phyloP scores from a whole-genome alignment of 2,797 vertebrate species.

The Harpagifer antarcticus region DNA sequence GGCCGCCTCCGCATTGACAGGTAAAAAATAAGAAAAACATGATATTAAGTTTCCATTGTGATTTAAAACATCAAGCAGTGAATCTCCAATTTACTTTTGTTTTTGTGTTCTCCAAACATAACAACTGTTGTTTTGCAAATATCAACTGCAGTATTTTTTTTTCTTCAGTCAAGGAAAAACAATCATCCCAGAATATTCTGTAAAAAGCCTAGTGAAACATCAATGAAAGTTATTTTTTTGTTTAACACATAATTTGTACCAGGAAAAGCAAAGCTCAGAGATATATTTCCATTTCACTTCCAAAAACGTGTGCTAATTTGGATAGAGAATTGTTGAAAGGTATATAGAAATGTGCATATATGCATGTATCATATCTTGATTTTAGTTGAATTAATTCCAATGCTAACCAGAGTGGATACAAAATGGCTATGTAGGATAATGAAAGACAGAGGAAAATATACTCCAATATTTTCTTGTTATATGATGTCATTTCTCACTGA shows the following conservation, averaged over 20 bases:
- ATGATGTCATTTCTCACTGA: conserved; percentile 18
- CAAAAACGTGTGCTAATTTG: conserved; percentile 55
- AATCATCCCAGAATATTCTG: conserved; percentile 26
- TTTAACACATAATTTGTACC: conserved; percentile 29
- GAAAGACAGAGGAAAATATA: background rate
- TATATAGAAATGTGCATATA: conserved; percentile 27
- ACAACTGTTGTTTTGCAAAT: conserved; percentile 10
- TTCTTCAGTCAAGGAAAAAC: conserved; percentile 17
- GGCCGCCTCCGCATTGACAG: background rate
- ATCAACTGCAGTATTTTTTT: background rate
- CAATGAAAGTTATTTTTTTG: background rate
- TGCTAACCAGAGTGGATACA: conserved; percentile 10
- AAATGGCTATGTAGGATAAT: background rate
- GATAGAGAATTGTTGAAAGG: conserved; percentile 45
- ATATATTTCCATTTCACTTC: conserved; percentile 65
- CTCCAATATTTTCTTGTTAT: conserved; percentile 1
- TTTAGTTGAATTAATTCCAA: conserved; percentile 23
- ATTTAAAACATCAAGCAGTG: conserved; percentile 3
- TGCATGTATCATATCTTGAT: conserved; percentile 8
- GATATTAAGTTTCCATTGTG: conserved; percentile 1
- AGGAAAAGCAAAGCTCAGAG: conserved; percentile 47
- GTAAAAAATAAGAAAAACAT: conserved; percentile 5
- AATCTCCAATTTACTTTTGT: conserved; percentile 29
- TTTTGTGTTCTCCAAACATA: conserved; percentile 16
- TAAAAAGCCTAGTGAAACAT: conserved; percentile 30